A percentile compares a stretch with the other conserved stretches of the same genome.
These are phyloP conservation scores for Zophobas atratus DNA, from an alignment of 1,140 invertebrate genomes.

Conservation along the genomic window DNA sequence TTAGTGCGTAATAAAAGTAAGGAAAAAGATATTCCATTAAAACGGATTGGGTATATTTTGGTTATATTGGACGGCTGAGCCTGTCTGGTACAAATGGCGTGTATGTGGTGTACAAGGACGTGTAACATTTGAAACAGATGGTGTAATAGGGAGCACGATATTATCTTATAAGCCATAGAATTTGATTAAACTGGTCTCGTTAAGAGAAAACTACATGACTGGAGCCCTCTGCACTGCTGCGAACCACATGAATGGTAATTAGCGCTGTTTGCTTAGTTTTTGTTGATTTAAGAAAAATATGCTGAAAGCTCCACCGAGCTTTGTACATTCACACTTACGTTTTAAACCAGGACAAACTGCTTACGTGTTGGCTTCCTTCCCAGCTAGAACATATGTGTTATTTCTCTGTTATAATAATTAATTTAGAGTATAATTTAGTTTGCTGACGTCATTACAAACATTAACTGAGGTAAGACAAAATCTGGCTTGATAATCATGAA, in stretches of 20 bases:
- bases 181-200: slow-evolving; percentile 30
- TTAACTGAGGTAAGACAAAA: too few relatives aligned
- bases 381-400: too few relatives aligned
- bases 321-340: too few relatives aligned
- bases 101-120: slow-evolving; percentile 3
- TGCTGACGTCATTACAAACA: too few relatives aligned
- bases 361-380: too few relatives aligned
- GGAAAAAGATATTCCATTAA: slow-evolving; percentile 1
- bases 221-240: not conserved
- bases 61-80: not conserved
- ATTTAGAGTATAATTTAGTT: too few relatives aligned
- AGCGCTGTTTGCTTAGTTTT: not conserved
- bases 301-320: too few relatives aligned
- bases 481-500: too few relatives aligned
- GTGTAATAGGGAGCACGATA: not conserved
- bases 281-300: too few relatives aligned
- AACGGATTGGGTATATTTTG: not conserved
- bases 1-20: slow-evolving; percentile 9
- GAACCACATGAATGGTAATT: not conserved
- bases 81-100: not conserved
- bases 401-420: too few relatives aligned
- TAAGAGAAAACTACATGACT: slow-evolving; percentile 11
- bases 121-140: slow-evolving; percentile 32
- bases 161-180: slow-evolving; percentile 29
- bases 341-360: too few relatives aligned